phyloP scores from a whole-genome alignment of 1,140 invertebrate genomes.

The Drosophila pallidifrons region DNA sequence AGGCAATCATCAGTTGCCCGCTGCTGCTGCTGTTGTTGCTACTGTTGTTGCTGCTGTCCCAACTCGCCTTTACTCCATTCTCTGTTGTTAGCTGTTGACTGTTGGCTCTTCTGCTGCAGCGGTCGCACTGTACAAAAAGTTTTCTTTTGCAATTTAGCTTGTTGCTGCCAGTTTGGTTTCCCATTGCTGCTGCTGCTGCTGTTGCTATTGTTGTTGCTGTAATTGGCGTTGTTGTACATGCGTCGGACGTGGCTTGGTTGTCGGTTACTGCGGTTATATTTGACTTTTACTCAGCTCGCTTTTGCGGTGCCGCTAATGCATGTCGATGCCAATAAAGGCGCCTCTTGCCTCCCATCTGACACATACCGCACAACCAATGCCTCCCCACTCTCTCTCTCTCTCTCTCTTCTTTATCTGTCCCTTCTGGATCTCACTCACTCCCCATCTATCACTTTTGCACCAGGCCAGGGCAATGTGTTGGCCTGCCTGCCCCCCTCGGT shows the following conservation, averaged over 20 bases:
- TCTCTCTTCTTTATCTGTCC: background rate
- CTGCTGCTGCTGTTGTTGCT: background rate
- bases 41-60: background rate
- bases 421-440: too few species aligned
- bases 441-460: too few species aligned
- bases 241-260: constrained; percentile 62
- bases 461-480: background rate
- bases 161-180: constrained; percentile 50
- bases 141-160: constrained; percentile 83
- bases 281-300: constrained; percentile 72
- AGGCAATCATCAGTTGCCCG: constrained; percentile 60
- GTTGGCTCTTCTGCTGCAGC: constrained; percentile 36
- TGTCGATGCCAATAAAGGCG: constrained; percentile 76
- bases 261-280: constrained; percentile 68
- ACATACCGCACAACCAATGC: constrained; percentile 12
- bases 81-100: background rate
- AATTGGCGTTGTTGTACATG: constrained; percentile 58
- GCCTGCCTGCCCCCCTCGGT: background rate
- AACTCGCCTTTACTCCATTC: background rate
- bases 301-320: constrained; percentile 76
- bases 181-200: constrained; percentile 26
- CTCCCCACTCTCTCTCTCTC: background rate
- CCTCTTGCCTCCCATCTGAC: background rate
- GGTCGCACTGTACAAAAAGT: constrained; percentile 63
- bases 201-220: constrained; percentile 35